phyloP scores from a whole-genome alignment of 1,140 invertebrate species.

The Bombyx mori region DNA sequence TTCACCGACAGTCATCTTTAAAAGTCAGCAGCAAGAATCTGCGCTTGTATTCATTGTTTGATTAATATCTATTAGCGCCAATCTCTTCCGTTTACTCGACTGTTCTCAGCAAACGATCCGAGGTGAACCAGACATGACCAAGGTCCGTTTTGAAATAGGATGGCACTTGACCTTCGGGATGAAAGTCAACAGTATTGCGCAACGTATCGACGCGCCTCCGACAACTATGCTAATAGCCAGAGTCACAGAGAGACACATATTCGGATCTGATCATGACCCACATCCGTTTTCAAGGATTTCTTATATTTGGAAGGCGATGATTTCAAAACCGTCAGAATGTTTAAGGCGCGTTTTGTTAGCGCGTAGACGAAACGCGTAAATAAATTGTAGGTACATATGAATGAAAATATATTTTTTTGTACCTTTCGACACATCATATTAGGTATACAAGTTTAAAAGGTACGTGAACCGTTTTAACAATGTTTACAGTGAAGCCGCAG shows the following conservation, averaged over 20 bases:
- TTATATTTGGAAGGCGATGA: conserved; percentile 67
- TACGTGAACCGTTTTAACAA: too few species aligned
- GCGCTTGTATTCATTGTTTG: conserved; percentile 18
- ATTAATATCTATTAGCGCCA: conserved; percentile 45
- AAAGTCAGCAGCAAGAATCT: conserved; percentile 7
- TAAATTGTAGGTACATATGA: conserved; percentile 2
- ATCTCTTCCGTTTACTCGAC: conserved; percentile 52
- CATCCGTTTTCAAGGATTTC: conserved; percentile 66
- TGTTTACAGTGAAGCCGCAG: too few species aligned
- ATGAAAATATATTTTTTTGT: conserved; percentile 13
- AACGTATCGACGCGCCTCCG: conserved; percentile 49
- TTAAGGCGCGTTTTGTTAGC: conserved; percentile 61
- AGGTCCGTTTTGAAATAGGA: conserved; percentile 70
- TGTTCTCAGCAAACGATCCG: conserved; percentile 40
- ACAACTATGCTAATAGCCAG: conserved; percentile 60
- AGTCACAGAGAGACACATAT: conserved; percentile 47
- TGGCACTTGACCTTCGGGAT: conserved; percentile 70
- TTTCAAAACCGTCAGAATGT: conserved; percentile 63
- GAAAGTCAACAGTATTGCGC: conserved; percentile 68
- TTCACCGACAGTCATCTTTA: conserved; percentile 11
- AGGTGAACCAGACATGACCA: conserved; percentile 62
- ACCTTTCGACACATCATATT: background rate
- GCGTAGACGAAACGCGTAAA: conserved; percentile 13
- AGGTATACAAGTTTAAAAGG: background rate
- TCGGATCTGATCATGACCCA: conserved; percentile 67